A percentile compares a stretch with the other conserved stretches of the same genome.
Conservation (phyloP, 2,888 invertebrate species). For the Spodoptera littoralis region DNA sequence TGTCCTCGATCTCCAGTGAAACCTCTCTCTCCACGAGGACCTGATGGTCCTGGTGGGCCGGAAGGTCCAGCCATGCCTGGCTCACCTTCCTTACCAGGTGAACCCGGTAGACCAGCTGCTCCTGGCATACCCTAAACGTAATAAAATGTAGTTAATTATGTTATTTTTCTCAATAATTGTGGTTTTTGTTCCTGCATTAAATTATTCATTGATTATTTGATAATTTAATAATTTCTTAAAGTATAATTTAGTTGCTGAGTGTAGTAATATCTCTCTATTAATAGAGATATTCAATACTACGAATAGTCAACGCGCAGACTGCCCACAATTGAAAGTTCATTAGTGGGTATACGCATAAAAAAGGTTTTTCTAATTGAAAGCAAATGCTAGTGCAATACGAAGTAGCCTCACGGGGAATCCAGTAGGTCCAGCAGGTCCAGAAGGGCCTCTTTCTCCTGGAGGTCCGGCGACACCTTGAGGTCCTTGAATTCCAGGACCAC, state of each 20-base stretch:
- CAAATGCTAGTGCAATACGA: neutral
- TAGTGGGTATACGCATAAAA: too few species aligned
- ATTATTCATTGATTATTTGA: too few species aligned
- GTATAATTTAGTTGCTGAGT: too few species aligned
- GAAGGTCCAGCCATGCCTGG: conserved; percentile 91
- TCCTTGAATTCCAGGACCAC: conserved; percentile 92
- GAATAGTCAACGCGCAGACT: too few species aligned
- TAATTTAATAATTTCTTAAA: too few species aligned
- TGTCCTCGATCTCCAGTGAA: conserved; percentile 93
- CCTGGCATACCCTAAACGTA: conserved; percentile 91
- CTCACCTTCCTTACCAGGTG: conserved; percentile 94
- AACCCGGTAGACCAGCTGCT: conserved; percentile 91
- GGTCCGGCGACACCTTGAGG: conserved; percentile 92
- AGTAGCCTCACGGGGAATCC: conserved; percentile 91
- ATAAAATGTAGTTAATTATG: neutral
- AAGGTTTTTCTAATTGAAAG: neutral
- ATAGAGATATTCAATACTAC: too few species aligned
- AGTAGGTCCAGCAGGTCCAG: conserved; percentile 93
- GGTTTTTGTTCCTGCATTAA: too few species aligned
- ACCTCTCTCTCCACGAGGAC: conserved; percentile 91
- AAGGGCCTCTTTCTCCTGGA: conserved; percentile 93
- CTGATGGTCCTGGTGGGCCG: conserved; percentile 89
- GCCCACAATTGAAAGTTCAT: too few species aligned
- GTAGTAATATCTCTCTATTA: too few species aligned
- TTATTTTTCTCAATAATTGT: too few species aligned